Evolutionary conservation across 1,140 invertebrate species (phyloP).

Genomic region (Caenorhabditis briggsae): DNA sequence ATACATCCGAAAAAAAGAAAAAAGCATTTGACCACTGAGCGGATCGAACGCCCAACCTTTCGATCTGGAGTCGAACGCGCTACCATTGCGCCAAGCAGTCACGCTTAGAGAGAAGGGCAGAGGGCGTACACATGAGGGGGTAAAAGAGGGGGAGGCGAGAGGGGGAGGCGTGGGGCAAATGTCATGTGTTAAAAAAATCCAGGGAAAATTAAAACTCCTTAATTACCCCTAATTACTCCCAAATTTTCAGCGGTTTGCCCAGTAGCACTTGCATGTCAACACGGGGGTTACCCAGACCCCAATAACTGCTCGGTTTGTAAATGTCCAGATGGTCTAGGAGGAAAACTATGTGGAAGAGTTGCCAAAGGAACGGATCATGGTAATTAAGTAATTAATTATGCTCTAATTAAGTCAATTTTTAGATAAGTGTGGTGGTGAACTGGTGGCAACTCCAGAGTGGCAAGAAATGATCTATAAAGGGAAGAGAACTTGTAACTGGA

Average conservation of each 20-base stretch:
- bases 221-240: too few relatives aligned
- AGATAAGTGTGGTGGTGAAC: conserved; percentile 72
- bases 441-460: conserved; percentile 70
- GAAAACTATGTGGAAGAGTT: conserved; percentile 20
- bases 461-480: conserved; percentile 75
- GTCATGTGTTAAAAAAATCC: neutral
- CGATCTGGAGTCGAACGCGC: conserved; percentile 67
- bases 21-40: conserved; percentile 63
- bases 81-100: conserved; percentile 66
- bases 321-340: conserved; percentile 69
- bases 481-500: conserved; percentile 69
- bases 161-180: neutral
- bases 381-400: neutral
- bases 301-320: conserved; percentile 76
- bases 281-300: conserved; percentile 77
- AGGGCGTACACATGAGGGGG: neutral
- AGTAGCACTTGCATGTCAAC: conserved; percentile 66
- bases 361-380: conserved; percentile 43
- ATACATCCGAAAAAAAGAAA: neutral
- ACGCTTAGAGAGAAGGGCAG: neutral
- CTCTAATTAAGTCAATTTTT: conserved; percentile 2
- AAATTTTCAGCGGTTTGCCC: conserved; percentile 70
- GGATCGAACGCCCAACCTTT: conserved; percentile 65
- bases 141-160: neutral
- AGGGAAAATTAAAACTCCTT: neutral